These are phyloP conservation scores for Setipinna tenuifilis DNA, from an alignment of 2,797 vertebrate species.

Conservation along the genomic window DNA sequence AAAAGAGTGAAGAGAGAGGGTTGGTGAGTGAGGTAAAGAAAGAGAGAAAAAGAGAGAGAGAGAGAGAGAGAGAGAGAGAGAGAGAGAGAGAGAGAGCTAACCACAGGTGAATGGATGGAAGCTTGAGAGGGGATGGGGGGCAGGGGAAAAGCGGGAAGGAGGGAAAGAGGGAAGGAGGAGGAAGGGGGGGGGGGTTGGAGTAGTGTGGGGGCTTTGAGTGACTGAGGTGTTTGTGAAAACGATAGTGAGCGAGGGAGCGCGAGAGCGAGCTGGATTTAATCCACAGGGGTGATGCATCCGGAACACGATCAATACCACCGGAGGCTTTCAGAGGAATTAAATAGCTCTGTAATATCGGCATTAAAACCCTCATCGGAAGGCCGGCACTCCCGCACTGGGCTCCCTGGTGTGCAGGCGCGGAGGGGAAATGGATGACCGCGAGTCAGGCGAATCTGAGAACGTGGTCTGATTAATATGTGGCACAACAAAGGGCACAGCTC, in stretches of 20 bases:
- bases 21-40: background rate
- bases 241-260: background rate
- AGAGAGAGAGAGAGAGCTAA: conserved; percentile 14
- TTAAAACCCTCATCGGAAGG: conserved; percentile 65
- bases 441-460: background rate
- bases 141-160: too few species aligned
- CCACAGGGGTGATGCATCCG: conserved; percentile 28
- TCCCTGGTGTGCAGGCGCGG: background rate
- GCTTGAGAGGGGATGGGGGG: conserved; percentile 23
- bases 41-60: conserved; percentile 21
- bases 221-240: conserved; percentile 19
- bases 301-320: conserved; percentile 64
- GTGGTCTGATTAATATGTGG: conserved; percentile 19
- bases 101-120: background rate
- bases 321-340: conserved; percentile 74
- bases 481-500: conserved; percentile 3
- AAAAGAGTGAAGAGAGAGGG: background rate
- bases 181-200: conserved; percentile 37
- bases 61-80: conserved; percentile 41
- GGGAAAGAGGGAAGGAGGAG: too few species aligned
- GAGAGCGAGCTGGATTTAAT: conserved; percentile 40
- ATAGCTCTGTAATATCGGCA: conserved; percentile 70
- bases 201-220: conserved; percentile 50
- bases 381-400: conserved; percentile 47
- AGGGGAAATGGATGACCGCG: background rate